A percentile compares a stretch with the other conserved stretches of the same genome.
Conservation (phyloP, 2,113 vertebrate genomes). For the Andinoacara biseriatus region DNA sequence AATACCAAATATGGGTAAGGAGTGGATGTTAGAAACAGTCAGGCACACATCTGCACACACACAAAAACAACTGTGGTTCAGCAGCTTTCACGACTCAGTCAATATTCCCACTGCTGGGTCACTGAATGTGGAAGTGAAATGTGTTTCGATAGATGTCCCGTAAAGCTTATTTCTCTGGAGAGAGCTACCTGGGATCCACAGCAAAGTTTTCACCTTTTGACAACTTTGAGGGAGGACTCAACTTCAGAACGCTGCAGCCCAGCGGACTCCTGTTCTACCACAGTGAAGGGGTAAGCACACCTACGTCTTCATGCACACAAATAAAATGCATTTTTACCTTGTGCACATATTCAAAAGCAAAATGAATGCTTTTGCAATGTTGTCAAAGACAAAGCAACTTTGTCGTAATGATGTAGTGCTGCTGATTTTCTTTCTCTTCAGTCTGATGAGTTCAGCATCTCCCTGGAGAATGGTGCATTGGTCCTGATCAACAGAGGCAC, state of each 20-base stretch:
- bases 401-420: background rate
- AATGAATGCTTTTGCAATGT: background rate
- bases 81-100: background rate
- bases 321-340: background rate
- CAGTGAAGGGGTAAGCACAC: constrained; percentile 83
- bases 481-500: constrained; percentile 86
- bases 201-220: constrained; percentile 88
- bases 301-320: background rate
- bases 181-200: constrained; percentile 89
- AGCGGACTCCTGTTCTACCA: constrained; percentile 90
- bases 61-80: background rate
- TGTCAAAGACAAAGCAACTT: background rate
- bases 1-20: background rate
- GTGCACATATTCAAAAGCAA: background rate
- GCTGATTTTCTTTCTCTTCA: constrained; percentile 60
- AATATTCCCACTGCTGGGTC: background rate
- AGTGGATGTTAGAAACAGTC: no score
- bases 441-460: constrained; percentile 89
- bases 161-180: constrained; percentile 91
- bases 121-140: background rate
- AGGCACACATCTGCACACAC: background rate
- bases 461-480: constrained; percentile 90
- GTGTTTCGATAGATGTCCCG: constrained; percentile 87
- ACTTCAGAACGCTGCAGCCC: constrained; percentile 89
- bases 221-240: constrained; percentile 93